Evolutionary conservation across 2,888 invertebrate genomes (phyloP).

Genomic region (Saturnia pavonia): DNA sequence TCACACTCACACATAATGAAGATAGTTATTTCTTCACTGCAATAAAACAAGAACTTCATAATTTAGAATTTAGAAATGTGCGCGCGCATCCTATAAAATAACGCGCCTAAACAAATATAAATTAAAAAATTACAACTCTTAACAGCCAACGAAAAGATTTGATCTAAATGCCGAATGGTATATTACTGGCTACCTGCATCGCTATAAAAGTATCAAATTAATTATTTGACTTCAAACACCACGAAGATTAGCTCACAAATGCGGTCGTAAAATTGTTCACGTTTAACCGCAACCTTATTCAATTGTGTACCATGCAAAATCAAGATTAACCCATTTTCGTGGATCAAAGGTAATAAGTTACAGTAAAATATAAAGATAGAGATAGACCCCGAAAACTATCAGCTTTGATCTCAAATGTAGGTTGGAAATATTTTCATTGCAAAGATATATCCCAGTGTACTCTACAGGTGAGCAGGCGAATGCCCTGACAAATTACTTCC

Average conservation of each 20-base stretch:
- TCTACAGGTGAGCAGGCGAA: neutral
- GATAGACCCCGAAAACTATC: neutral
- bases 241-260: neutral
- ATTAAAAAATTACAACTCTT: neutral
- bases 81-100: too few species aligned
- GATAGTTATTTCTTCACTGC: too few species aligned
- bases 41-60: too few species aligned
- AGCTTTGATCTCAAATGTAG: conserved; percentile 7
- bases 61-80: too few species aligned
- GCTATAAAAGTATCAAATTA: neutral
- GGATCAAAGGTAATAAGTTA: neutral
- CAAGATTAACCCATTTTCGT: neutral
- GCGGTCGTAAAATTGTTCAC: neutral
- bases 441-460: neutral
- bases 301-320: neutral
- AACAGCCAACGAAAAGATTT: neutral
- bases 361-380: neutral
- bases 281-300: neutral
- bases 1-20: too few species aligned
- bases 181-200: neutral
- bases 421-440: neutral
- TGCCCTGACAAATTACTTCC: conserved; percentile 12
- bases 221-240: neutral
- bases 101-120: too few species aligned
- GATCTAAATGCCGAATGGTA: too few species aligned